Conservation (phyloP, 2,113 vertebrate genomes). For the Callopanchax toddi region DNA sequence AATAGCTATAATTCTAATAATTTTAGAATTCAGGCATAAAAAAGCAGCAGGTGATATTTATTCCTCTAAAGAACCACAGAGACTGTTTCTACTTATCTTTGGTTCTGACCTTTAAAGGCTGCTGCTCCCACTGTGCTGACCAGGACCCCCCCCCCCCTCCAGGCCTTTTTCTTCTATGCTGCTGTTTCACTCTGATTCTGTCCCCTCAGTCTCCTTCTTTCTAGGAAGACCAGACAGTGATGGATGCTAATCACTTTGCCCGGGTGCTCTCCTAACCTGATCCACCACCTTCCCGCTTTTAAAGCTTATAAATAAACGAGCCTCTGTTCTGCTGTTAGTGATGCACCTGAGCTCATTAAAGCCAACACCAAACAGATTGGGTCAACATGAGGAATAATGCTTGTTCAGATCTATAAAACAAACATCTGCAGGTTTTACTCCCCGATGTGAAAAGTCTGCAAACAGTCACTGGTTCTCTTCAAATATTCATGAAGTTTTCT, state of each 20-base stretch:
- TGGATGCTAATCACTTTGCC: constrained; percentile 74
- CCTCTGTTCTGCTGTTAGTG: not conserved
- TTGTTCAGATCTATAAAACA: not conserved
- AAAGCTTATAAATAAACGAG: constrained; percentile 33
- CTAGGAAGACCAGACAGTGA: constrained; percentile 62
- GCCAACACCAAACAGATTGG: not conserved
- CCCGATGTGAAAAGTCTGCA: constrained; percentile 1
- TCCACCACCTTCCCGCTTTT: constrained; percentile 20
- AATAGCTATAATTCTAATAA: too few species aligned
- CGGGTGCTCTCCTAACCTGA: constrained; percentile 31
- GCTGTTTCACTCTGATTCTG: constrained; percentile 55
- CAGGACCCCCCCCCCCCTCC: not conserved
- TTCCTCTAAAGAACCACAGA: constrained; percentile 1
- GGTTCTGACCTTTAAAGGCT: constrained; percentile 42
- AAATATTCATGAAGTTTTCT: constrained; percentile 22
- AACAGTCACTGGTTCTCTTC: not conserved
- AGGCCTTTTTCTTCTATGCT: constrained; percentile 28
- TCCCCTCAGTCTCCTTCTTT: constrained; percentile 38
- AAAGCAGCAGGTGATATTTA: too few species aligned
- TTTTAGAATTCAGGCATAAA: too few species aligned
- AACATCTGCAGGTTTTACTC: not conserved
- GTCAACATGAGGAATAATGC: not conserved
- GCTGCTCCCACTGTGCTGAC: constrained; percentile 12
- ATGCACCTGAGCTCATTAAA: not conserved
- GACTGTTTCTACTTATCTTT: not conserved